phyloP scores from a whole-genome alignment of 2,113 vertebrate species.

The Phalacrocorax brasilianus region DNA sequence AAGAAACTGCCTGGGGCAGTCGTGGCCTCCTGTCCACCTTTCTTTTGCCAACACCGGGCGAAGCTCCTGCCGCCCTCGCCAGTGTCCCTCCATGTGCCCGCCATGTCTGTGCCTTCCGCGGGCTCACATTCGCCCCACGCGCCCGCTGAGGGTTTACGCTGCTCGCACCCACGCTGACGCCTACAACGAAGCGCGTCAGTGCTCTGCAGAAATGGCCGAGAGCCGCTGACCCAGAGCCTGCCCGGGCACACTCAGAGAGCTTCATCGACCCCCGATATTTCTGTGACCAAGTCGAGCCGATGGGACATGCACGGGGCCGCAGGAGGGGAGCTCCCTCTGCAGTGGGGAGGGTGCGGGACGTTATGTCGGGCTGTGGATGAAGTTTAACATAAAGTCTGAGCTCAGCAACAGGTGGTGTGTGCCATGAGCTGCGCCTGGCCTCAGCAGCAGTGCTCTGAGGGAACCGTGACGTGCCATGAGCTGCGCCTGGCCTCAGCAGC shows the following conservation, averaged over 20 bases:
- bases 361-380: fast-evolving
- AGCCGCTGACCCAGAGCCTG: neutral
- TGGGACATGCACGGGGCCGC: fast-evolving
- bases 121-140: fast-evolving
- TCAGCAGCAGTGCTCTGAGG: neutral
- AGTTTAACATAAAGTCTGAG: neutral
- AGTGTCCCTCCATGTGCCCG: fast-evolving
- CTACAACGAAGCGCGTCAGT: fast-evolving
- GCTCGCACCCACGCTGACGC: fast-evolving
- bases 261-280: neutral
- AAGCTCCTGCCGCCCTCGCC: fast-evolving
- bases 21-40: neutral
- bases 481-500: neutral
- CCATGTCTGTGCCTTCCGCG: fast-evolving
- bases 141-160: neutral
- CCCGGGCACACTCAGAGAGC: fast-evolving
- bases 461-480: fast-evolving
- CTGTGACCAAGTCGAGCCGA: neutral
- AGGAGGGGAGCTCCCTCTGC: neutral
- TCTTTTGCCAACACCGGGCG: fast-evolving
- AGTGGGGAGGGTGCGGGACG: fast-evolving
- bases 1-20: neutral
- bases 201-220: fast-evolving
- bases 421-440: neutral
- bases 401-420: neutral